Conservation (phyloP, 2,113 vertebrate genomes). For the Tetrax tetrax region DNA sequence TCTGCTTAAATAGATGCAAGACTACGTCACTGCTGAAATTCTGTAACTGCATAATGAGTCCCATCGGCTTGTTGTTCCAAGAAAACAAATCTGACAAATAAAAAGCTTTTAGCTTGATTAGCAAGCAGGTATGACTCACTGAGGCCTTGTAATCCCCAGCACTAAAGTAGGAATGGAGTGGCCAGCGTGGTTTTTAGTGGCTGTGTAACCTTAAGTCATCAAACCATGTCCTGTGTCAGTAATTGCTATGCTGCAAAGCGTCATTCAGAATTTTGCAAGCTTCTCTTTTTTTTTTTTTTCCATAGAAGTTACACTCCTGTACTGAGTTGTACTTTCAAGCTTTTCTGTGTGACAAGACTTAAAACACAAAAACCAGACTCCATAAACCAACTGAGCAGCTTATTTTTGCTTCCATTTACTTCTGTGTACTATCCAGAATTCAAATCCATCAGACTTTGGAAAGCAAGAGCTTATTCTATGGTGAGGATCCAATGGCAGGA, state of each 20-base stretch:
- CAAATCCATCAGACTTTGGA: neutral
- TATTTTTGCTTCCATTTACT: neutral
- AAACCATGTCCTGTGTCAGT: neutral
- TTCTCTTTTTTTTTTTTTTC: neutral
- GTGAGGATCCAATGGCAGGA: neutral
- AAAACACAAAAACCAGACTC: neutral
- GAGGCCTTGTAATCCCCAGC: neutral
- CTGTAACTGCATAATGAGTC: neutral
- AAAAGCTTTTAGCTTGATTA: neutral
- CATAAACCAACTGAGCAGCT: neutral
- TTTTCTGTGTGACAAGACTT: neutral
- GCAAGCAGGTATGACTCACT: slow-evolving; percentile 14
- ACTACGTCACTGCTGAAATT: neutral
- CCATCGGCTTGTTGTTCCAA: neutral
- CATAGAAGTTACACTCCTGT: neutral
- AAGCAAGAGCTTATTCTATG: neutral
- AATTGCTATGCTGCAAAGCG: neutral
- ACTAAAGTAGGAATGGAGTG: neutral
- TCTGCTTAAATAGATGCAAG: neutral
- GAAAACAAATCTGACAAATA: neutral
- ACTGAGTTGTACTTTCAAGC: neutral
- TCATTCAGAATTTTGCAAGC: neutral
- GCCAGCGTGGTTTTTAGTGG: neutral
- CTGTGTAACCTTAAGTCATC: neutral
- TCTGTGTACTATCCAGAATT: neutral